Evolutionary conservation across 2,888 invertebrate species (phyloP).

Genomic region (Melanostoma mellinum): DNA sequence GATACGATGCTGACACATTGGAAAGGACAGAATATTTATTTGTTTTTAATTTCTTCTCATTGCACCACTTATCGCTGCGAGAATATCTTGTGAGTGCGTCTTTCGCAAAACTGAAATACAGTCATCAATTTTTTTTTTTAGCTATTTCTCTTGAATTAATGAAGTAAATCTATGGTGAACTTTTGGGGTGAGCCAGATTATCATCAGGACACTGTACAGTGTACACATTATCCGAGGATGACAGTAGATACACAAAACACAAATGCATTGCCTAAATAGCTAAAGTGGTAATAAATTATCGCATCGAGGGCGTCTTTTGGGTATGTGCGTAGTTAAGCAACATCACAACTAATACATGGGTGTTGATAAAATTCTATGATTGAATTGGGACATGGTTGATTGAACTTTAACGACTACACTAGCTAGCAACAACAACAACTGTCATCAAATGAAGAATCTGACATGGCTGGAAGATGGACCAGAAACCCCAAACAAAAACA

Average conservation of each 20-base stretch:
- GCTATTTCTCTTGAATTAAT: slow-evolving; percentile 66
- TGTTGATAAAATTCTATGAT: slow-evolving; percentile 76
- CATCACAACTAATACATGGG: slow-evolving; percentile 78
- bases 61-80: slow-evolving; percentile 62
- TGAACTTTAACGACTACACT: slow-evolving; percentile 68
- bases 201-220: slow-evolving; percentile 22
- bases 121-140: slow-evolving; percentile 34
- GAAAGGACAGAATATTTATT: slow-evolving; percentile 66
- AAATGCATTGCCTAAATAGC: slow-evolving; percentile 69
- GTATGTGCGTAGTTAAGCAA: slow-evolving; percentile 65
- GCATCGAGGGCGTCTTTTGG: slow-evolving; percentile 68
- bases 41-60: slow-evolving; percentile 70
- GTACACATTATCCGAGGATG: slow-evolving; percentile 65
- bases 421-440: slow-evolving; percentile 21
- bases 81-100: slow-evolving; percentile 41
- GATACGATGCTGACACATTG: slow-evolving; percentile 72
- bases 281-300: slow-evolving; percentile 72
- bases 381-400: slow-evolving; percentile 73
- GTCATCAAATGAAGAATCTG: slow-evolving; percentile 40
- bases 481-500: slow-evolving; percentile 69
- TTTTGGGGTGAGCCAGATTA: slow-evolving; percentile 44
- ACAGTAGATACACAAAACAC: slow-evolving; percentile 65
- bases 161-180: slow-evolving; percentile 52
- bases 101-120: slow-evolving; percentile 8
- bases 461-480: slow-evolving; percentile 58